A percentile compares a stretch with the other conserved stretches of the same genome.
Conservation (phyloP, 2,888 invertebrate species). For the Polymixis flavicincta region DNA sequence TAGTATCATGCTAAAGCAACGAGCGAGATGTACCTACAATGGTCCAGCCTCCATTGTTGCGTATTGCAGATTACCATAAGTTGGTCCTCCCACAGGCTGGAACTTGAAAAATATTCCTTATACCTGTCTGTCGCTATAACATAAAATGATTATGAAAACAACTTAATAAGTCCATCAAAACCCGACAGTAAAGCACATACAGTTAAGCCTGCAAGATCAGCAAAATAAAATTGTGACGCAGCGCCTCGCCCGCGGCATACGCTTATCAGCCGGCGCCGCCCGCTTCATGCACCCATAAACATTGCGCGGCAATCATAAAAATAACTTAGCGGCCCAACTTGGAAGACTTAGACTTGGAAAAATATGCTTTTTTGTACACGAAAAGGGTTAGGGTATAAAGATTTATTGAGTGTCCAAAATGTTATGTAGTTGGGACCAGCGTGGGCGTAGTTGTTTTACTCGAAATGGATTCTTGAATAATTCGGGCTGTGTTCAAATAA, state of each 20-base stretch:
- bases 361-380: slow-evolving; percentile 48
- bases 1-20: not conserved
- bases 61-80: not conserved
- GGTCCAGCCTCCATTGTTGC: not conserved
- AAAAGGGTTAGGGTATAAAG: slow-evolving; percentile 33
- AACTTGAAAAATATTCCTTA: not conserved
- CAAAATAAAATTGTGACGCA: slow-evolving; percentile 61
- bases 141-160: slow-evolving; percentile 7
- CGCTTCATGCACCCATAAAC: slow-evolving; percentile 76
- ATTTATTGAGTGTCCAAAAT: slow-evolving; percentile 45
- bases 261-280: slow-evolving; percentile 72
- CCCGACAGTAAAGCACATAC: slow-evolving; percentile 12
- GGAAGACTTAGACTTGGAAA: slow-evolving; percentile 36
- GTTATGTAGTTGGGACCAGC: slow-evolving; percentile 21
- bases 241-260: slow-evolving; percentile 61
- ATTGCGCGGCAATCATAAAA: slow-evolving; percentile 76
- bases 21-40: too few species aligned
- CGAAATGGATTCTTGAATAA: slow-evolving; percentile 29
- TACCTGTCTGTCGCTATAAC: not conserved
- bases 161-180: slow-evolving; percentile 20
- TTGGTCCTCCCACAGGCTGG: not conserved
- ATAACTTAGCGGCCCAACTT: slow-evolving; percentile 68
- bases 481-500: slow-evolving; percentile 32
- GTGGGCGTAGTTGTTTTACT: slow-evolving; percentile 2
- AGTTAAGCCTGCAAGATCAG: slow-evolving; percentile 63